Conservation (phyloP, 1,140 invertebrate species). For the Papilio polyxenes region DNA sequence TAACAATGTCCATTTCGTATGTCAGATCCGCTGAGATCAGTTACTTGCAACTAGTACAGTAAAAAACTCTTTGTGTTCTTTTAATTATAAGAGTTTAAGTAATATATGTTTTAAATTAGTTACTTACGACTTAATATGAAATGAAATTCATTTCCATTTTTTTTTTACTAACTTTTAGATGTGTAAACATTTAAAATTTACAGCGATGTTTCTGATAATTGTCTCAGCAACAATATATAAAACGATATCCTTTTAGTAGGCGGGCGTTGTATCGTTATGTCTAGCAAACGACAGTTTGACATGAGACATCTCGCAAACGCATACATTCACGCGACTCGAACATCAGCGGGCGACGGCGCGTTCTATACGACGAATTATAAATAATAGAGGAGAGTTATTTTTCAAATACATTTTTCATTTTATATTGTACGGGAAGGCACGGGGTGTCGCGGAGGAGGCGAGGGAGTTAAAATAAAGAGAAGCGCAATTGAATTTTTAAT, state of each 20-base stretch:
- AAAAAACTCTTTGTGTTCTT: too few species aligned
- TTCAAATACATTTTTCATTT: slow-evolving; percentile 81
- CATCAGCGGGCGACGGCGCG: slow-evolving; percentile 44
- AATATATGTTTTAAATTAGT: background rate
- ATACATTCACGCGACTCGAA: slow-evolving; percentile 23
- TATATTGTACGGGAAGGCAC: slow-evolving; percentile 75
- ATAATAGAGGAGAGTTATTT: slow-evolving; percentile 80
- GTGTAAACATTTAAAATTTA: background rate
- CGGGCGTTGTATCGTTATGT: background rate
- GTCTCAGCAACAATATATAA: background rate
- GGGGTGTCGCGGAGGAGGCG: slow-evolving; percentile 64
- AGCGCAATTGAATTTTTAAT: slow-evolving; percentile 82
- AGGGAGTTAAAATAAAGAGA: slow-evolving; percentile 81
- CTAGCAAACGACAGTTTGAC: background rate
- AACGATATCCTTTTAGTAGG: background rate
- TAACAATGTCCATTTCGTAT: slow-evolving; percentile 14
- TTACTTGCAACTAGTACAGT: background rate
- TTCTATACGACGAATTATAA: slow-evolving; percentile 78
- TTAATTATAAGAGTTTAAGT: too few species aligned
- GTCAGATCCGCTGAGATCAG: background rate
- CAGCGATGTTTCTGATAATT: background rate
- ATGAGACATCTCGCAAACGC: slow-evolving; percentile 20
- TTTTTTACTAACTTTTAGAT: too few species aligned
- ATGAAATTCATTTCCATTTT: too few species aligned
- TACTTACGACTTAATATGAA: too few species aligned